Conservation (phyloP, 2,888 invertebrate species). For the Mythimna lalbum region DNA sequence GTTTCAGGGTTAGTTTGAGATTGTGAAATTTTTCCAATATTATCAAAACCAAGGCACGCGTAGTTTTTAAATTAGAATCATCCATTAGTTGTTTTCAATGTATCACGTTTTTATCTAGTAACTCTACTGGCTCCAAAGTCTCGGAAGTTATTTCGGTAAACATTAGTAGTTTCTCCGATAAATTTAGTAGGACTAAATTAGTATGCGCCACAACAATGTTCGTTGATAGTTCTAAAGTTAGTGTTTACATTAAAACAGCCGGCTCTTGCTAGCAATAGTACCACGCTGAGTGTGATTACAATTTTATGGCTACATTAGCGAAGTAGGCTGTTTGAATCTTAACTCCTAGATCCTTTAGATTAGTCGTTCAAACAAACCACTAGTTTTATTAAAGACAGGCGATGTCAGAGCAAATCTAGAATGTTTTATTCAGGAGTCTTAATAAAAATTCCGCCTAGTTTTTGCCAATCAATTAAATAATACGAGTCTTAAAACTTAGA, state of each 20-base stretch:
- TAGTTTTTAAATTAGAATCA: not conserved
- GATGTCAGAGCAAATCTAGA: slow-evolving; percentile 21
- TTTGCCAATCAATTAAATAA: not conserved
- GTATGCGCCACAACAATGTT: slow-evolving; percentile 36
- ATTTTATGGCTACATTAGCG: slow-evolving; percentile 32
- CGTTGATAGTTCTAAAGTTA: slow-evolving; percentile 33
- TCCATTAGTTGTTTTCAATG: not conserved
- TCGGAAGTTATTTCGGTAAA: slow-evolving; percentile 1
- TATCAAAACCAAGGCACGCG: no score
- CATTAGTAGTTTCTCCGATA: slow-evolving; percentile 11
- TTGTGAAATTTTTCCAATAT: no score
- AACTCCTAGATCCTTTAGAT: slow-evolving; percentile 29
- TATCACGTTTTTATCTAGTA: not conserved
- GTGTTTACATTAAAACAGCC: slow-evolving; percentile 39
- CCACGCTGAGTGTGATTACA: slow-evolving; percentile 22
- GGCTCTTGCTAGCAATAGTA: slow-evolving; percentile 38
- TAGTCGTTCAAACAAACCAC: slow-evolving; percentile 5
- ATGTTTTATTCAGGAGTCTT: slow-evolving; percentile 45
- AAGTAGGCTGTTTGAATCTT: slow-evolving; percentile 23
- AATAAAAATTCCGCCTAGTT: slow-evolving; percentile 1
- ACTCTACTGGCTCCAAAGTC: not conserved
- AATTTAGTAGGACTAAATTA: slow-evolving; percentile 37
- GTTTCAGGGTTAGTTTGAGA: no score
- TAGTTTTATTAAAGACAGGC: slow-evolving; percentile 9
- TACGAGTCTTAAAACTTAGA: slow-evolving; percentile 1